Evolutionary conservation across 2,888 invertebrate species (phyloP).

Genomic region (Beris morrisii): DNA sequence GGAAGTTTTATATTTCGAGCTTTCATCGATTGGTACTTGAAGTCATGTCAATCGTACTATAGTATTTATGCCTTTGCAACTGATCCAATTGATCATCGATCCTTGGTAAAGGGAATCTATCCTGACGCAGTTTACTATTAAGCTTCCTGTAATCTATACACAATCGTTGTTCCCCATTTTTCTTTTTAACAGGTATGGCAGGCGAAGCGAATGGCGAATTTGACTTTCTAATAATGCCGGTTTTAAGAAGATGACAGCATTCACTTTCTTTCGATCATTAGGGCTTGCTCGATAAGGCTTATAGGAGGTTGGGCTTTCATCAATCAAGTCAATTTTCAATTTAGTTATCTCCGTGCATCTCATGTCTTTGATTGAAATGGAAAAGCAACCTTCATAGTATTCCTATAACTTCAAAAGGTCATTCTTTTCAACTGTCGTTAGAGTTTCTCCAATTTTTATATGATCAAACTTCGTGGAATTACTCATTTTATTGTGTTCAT

Average conservation of each 20-base stretch:
- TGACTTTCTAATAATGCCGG: slow-evolving; percentile 13
- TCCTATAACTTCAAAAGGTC: neutral
- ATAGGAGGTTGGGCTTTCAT: neutral
- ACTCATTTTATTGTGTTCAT: neutral
- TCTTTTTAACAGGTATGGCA: slow-evolving; percentile 28
- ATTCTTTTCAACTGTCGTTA: neutral
- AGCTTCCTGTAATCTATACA: slow-evolving; percentile 34
- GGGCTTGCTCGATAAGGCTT: slow-evolving; percentile 1
- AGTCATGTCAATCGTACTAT: slow-evolving; percentile 27
- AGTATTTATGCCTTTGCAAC: slow-evolving; percentile 30
- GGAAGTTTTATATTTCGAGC: slow-evolving; percentile 42
- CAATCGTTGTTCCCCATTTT: slow-evolving; percentile 32
- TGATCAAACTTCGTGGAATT: too few relatives aligned
- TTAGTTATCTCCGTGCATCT: slow-evolving; percentile 6
- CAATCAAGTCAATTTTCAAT: neutral
- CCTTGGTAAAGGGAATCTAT: slow-evolving; percentile 29
- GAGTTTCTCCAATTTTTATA: too few relatives aligned
- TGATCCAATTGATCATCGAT: slow-evolving; percentile 28
- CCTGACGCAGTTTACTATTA: slow-evolving; percentile 23
- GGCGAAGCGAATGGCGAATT: slow-evolving; percentile 29
- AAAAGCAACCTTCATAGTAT: slow-evolving; percentile 11
- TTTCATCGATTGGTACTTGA: slow-evolving; percentile 29
- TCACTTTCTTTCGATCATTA: neutral
- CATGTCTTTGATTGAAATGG: neutral
- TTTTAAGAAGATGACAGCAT: neutral